Evolutionary conservation across 2,888 invertebrate genomes (phyloP).

Genomic region (Heliconius ismenius): DNA sequence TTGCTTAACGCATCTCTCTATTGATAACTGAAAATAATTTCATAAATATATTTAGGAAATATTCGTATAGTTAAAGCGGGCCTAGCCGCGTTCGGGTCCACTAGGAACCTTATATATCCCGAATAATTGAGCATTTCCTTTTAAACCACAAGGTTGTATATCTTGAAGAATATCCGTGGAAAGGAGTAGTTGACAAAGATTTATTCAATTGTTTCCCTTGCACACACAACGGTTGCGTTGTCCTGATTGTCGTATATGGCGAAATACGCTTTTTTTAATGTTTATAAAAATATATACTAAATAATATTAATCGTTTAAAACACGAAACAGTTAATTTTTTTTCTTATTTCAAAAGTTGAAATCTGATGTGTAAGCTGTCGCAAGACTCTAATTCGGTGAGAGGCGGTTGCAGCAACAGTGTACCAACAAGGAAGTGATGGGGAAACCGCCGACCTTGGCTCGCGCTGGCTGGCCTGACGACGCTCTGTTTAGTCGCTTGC

Average conservation of each 20-base stretch:
- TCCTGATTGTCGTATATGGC: neutral
- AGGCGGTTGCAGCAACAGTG: constrained; percentile 68
- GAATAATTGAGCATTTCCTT: neutral
- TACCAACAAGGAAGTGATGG: constrained; percentile 77
- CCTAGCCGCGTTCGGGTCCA: too few relatives aligned
- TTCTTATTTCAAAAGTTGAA: constrained; percentile 21
- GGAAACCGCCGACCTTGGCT: constrained; percentile 70
- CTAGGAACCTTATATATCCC: neutral
- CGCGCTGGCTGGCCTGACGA: constrained; percentile 52
- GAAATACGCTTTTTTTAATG: neutral
- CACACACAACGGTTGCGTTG: neutral
- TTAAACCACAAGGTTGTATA: neutral
- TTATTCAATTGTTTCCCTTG: neutral
- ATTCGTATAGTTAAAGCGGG: too few relatives aligned
- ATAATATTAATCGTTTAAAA: too few relatives aligned
- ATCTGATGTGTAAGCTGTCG: constrained; percentile 54
- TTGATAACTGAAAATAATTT: too few relatives aligned
- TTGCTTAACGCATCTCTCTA: too few relatives aligned
- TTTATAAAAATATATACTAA: neutral
- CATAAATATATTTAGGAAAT: too few relatives aligned
- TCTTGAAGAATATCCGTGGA: too few relatives aligned
- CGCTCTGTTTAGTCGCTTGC: constrained; percentile 43
- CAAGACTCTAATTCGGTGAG: constrained; percentile 75
- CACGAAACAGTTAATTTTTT: neutral
- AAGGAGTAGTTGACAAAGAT: too few relatives aligned